Evolutionary conservation across 2,888 invertebrate genomes (phyloP).

Genomic region (Leptogaster cylindrica): DNA sequence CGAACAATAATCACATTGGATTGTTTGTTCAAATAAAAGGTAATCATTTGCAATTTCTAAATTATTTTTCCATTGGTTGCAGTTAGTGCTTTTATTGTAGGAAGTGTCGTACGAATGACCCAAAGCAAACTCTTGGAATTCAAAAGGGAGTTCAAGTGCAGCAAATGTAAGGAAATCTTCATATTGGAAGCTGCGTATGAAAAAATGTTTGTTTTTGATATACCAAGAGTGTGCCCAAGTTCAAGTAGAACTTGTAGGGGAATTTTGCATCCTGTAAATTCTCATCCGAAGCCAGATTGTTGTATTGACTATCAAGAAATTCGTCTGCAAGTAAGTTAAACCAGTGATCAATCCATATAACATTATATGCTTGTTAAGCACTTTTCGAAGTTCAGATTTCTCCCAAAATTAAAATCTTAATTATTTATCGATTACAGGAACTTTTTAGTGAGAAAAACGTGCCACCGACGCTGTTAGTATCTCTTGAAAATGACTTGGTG

Average conservation of each 20-base stretch:
- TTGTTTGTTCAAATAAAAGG: constrained; percentile 77
- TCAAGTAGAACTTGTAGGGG: constrained; percentile 57
- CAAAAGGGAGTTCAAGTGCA: constrained; percentile 75
- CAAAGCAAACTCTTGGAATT: constrained; percentile 78
- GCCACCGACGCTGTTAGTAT: constrained; percentile 78
- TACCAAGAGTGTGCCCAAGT: constrained; percentile 66
- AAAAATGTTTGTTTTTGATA: constrained; percentile 61
- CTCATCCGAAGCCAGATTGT: constrained; percentile 53
- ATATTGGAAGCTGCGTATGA: constrained; percentile 73
- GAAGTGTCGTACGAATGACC: constrained; percentile 79
- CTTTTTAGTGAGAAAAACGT: constrained; percentile 75
- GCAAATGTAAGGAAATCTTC: constrained; percentile 76
- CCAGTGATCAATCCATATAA: neutral
- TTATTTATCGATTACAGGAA: constrained; percentile 66
- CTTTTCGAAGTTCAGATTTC: no score
- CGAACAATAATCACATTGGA: constrained; percentile 73
- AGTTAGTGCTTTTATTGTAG: constrained; percentile 59
- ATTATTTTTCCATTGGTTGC: neutral
- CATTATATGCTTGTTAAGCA: no score
- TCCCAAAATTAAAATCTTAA: no score
- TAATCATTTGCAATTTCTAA: constrained; percentile 50
- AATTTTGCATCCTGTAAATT: constrained; percentile 67
- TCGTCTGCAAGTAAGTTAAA: constrained; percentile 72
- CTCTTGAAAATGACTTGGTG: constrained; percentile 84
- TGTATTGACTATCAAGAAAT: constrained; percentile 86